A percentile compares a stretch with the other conserved stretches of the same genome.
Evolutionary conservation across 2,113 vertebrate genomes (phyloP).

Genomic region (Paramisgurnus dabryanus): DNA sequence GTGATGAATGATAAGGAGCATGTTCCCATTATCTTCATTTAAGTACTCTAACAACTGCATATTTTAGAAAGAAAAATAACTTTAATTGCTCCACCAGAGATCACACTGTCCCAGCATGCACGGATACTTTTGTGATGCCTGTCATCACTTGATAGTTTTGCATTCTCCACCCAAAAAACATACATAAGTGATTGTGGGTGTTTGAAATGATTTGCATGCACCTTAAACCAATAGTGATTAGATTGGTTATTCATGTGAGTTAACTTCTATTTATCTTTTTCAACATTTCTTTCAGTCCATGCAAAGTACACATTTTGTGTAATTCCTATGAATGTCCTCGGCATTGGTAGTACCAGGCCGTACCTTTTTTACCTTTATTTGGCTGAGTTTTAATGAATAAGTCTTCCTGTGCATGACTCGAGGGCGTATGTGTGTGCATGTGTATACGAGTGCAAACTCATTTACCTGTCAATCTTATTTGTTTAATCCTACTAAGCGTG

Average conservation of each 20-base stretch:
- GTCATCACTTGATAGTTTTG: constrained; percentile 15
- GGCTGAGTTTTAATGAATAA: constrained; percentile 14
- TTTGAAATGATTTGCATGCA: not conserved
- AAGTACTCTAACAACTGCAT: constrained; percentile 49
- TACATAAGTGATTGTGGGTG: constrained; percentile 5
- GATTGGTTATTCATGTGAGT: not conserved
- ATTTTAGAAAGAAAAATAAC: constrained; percentile 65
- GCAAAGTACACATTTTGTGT: no score
- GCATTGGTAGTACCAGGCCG: no score
- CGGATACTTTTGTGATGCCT: constrained; percentile 57
- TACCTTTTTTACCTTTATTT: not conserved
- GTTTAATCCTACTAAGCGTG: constrained; percentile 43
- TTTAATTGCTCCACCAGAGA: constrained; percentile 68
- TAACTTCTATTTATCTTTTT: not conserved
- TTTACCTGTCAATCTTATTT: constrained; percentile 54
- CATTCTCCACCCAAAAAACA: constrained; percentile 8
- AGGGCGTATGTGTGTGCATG: constrained; percentile 30
- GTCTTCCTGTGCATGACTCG: not conserved
- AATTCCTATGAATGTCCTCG: no score
- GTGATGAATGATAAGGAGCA: not conserved
- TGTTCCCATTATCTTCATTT: constrained; percentile 32
- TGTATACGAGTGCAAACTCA: constrained; percentile 31
- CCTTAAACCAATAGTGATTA: not conserved
- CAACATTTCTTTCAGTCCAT: no score
- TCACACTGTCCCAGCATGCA: constrained; percentile 61